These are phyloP conservation scores for Zingel zingel DNA, from an alignment of 2,113 vertebrate species.

Conservation along the genomic window DNA sequence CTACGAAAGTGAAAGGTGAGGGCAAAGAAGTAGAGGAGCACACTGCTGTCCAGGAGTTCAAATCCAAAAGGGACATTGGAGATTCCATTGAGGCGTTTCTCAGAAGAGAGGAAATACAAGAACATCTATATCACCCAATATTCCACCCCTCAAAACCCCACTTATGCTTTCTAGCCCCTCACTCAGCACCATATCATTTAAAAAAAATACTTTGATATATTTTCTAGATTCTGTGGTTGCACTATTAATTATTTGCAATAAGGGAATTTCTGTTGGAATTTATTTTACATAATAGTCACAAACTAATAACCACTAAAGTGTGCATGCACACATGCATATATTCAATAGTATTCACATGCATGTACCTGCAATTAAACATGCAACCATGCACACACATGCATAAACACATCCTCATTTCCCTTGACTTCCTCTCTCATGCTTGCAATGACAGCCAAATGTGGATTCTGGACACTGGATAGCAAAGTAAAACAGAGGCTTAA, in stretches of 20 bases:
- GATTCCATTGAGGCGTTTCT: slow-evolving; percentile 57
- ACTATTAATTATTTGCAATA: slow-evolving; percentile 87
- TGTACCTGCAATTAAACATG: slow-evolving; percentile 34
- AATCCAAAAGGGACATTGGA: slow-evolving; percentile 51
- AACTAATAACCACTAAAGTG: slow-evolving; percentile 10
- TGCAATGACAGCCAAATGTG: slow-evolving; percentile 70
- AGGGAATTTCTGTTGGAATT: slow-evolving; percentile 35
- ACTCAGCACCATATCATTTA: slow-evolving; percentile 90
- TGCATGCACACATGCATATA: slow-evolving; percentile 18
- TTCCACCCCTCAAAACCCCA: slow-evolving; percentile 63
- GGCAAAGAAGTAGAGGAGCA: slow-evolving; percentile 14
- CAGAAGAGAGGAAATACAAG: slow-evolving; percentile 68
- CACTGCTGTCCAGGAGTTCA: slow-evolving; percentile 20
- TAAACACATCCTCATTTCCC: slow-evolving; percentile 43
- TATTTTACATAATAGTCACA: slow-evolving; percentile 52
- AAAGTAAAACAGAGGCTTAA: slow-evolving; percentile 77
- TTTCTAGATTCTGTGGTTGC: slow-evolving; percentile 87
- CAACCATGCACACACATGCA: slow-evolving; percentile 24
- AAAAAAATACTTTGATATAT: slow-evolving; percentile 81
- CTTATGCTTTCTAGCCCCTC: slow-evolving; percentile 82
- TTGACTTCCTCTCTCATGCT: slow-evolving; percentile 58
- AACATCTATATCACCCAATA: slow-evolving; percentile 72
- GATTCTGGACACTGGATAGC: slow-evolving; percentile 73
- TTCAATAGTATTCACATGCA: background rate
- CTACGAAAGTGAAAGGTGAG: slow-evolving; percentile 9